Conservation (phyloP, 92 coral and sea anemone genomes). For the Epizoanthus illoricatus region DNA sequence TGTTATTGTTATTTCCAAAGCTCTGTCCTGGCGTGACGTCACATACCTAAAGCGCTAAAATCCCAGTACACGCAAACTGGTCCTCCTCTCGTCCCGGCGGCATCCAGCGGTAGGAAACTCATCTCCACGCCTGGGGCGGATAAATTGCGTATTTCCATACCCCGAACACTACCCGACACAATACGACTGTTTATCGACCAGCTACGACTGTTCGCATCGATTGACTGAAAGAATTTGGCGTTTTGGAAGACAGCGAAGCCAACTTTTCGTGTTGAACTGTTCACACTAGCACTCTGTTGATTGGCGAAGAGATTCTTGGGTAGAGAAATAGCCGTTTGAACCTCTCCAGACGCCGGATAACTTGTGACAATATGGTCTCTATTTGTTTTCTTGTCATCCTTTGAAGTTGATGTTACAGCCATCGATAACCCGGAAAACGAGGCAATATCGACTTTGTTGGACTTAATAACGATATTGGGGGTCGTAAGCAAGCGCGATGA, state of each 20-base stretch:
- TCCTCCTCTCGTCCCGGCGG: slow-evolving; percentile 4
- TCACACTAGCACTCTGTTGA: slow-evolving; percentile 8
- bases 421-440: slow-evolving; percentile 66
- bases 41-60: slow-evolving; percentile 50
- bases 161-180: slow-evolving; percentile 54
- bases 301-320: slow-evolving; percentile 57
- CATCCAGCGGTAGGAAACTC: slow-evolving; percentile 41
- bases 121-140: slow-evolving; percentile 53
- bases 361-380: slow-evolving; percentile 36
- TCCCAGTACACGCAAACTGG: slow-evolving; percentile 60
- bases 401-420: slow-evolving; percentile 46
- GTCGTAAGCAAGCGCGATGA: slow-evolving; percentile 56
- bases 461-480: slow-evolving; percentile 61
- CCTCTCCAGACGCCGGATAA: slow-evolving; percentile 41
- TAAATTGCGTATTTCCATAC: slow-evolving; percentile 48
- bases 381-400: slow-evolving; percentile 33
- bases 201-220: slow-evolving; percentile 31
- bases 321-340: slow-evolving; percentile 61
- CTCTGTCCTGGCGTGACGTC: too few relatives aligned
- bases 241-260: slow-evolving; percentile 73
- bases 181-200: slow-evolving; percentile 54
- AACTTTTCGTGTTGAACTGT: slow-evolving; percentile 46
- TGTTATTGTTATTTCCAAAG: too few relatives aligned
- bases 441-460: slow-evolving; percentile 49
- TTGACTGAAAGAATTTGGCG: slow-evolving; percentile 73